Evolutionary conservation across 2,113 vertebrate species (phyloP).

Genomic region (Pteropus alecto): DNA sequence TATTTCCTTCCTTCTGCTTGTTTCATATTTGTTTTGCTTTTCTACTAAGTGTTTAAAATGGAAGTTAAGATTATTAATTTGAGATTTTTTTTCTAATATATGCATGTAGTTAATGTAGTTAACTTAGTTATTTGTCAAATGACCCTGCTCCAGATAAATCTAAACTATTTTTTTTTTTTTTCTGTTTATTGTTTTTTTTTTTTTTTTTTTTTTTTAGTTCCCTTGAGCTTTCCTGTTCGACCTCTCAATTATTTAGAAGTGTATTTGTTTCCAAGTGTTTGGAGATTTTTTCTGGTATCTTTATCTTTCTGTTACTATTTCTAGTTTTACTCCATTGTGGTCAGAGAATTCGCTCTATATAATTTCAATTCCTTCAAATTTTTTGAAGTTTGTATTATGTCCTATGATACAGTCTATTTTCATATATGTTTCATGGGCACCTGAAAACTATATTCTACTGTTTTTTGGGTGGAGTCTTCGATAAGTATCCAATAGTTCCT

Average conservation of each 20-base stretch:
- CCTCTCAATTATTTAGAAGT: not conserved
- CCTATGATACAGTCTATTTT: not conserved
- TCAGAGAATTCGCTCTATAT: not conserved
- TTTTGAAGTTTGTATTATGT: not conserved
- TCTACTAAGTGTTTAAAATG: not conserved
- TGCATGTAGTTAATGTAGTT: too few species aligned
- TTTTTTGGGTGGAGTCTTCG: not conserved
- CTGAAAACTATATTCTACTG: not conserved
- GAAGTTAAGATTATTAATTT: not conserved
- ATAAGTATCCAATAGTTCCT: not conserved
- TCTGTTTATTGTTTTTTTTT: too few species aligned
- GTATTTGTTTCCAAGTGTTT: not conserved
- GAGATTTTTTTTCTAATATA: too few species aligned
- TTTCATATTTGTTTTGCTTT: not conserved
- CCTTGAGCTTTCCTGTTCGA: not conserved
- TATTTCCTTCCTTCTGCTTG: not conserved
- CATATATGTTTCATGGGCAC: not conserved
- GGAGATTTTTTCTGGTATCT: not conserved
- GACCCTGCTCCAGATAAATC: too few species aligned
- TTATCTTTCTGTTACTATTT: not conserved
- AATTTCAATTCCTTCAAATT: not conserved
- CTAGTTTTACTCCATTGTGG: not conserved
- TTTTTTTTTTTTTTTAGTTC: not conserved
- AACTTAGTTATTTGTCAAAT: too few species aligned
- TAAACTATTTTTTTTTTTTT: too few species aligned